Conservation (phyloP, 2,113 vertebrate species). For the Terrapene triunguis region DNA sequence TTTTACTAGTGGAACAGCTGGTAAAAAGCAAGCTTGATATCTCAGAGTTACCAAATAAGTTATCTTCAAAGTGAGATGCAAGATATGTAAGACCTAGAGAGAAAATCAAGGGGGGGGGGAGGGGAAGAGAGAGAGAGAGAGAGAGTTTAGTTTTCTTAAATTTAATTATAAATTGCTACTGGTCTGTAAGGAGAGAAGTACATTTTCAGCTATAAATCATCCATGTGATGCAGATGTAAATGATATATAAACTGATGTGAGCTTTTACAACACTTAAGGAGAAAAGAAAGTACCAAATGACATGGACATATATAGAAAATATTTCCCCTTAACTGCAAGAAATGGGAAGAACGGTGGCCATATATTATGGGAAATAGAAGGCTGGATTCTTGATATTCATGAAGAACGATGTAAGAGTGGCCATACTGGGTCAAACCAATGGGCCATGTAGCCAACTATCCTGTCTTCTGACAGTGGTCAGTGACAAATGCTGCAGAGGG, state of each 20-base stretch:
- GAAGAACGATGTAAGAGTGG: background rate
- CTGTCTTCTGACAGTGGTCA: background rate
- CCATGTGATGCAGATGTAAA: background rate
- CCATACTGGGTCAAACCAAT: background rate
- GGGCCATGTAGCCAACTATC: background rate
- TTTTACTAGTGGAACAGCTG: background rate
- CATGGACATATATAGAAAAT: background rate
- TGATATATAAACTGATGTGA: background rate
- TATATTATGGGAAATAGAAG: background rate
- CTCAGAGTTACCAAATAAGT: background rate
- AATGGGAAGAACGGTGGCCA: background rate
- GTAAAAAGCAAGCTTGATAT: background rate
- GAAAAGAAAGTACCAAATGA: background rate
- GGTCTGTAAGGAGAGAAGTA: background rate
- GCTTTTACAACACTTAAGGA: slow-evolving; percentile 3
- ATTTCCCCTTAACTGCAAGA: slow-evolving; percentile 17
- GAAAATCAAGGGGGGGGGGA: background rate
- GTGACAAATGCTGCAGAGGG: background rate
- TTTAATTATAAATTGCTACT: background rate
- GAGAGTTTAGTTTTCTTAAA: background rate
- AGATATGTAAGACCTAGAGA: background rate
- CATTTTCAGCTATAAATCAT: accelerated
- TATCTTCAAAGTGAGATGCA: background rate
- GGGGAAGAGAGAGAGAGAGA: background rate
- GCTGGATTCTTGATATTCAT: background rate